Conservation (phyloP, 2,888 invertebrate genomes). For the Drosophila anceps region DNA sequence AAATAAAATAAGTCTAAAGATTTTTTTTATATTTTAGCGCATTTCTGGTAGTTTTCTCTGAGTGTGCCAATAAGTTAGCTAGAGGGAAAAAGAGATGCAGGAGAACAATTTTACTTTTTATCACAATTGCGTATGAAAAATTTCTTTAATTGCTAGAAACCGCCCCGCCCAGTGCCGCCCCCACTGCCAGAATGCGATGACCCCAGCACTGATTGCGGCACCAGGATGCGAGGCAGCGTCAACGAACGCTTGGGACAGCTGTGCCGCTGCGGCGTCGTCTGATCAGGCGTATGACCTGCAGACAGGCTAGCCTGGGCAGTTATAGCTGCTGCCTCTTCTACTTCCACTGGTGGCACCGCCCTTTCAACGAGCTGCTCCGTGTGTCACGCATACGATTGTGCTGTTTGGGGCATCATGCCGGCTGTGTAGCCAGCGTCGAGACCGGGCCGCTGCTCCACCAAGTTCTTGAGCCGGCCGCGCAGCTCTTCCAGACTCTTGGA, state of each 20-base stretch:
- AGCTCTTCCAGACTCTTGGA: slow-evolving; percentile 95
- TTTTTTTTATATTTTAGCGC: background rate
- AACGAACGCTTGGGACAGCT: slow-evolving; percentile 79
- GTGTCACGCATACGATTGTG: slow-evolving; percentile 88
- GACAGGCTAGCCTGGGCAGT: slow-evolving; percentile 18
- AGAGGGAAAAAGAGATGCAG: slow-evolving; percentile 17
- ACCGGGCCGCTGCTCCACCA: slow-evolving; percentile 92
- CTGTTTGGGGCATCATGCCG: slow-evolving; percentile 84
- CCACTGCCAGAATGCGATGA: slow-evolving; percentile 48
- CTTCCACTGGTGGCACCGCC: slow-evolving; percentile 13
- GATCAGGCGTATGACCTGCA: slow-evolving; percentile 47
- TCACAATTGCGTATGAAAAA: slow-evolving; percentile 84
- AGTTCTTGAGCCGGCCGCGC: slow-evolving; percentile 92
- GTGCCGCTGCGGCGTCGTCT: slow-evolving; percentile 58
- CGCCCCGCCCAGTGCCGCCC: slow-evolving; percentile 64
- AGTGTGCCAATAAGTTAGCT: background rate
- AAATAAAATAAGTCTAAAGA: background rate
- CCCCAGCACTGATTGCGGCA: slow-evolving; percentile 57
- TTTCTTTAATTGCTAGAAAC: slow-evolving; percentile 84
- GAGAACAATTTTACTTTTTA: slow-evolving; percentile 78
- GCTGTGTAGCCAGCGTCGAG: slow-evolving; percentile 72
- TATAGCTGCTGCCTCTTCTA: slow-evolving; percentile 2
- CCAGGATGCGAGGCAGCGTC: slow-evolving; percentile 79
- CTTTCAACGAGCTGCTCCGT: slow-evolving; percentile 41
- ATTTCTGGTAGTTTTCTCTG: background rate